These are phyloP conservation scores for Macroglossus sobrinus DNA, from an alignment of 2,113 vertebrate genomes.

Conservation along the genomic window DNA sequence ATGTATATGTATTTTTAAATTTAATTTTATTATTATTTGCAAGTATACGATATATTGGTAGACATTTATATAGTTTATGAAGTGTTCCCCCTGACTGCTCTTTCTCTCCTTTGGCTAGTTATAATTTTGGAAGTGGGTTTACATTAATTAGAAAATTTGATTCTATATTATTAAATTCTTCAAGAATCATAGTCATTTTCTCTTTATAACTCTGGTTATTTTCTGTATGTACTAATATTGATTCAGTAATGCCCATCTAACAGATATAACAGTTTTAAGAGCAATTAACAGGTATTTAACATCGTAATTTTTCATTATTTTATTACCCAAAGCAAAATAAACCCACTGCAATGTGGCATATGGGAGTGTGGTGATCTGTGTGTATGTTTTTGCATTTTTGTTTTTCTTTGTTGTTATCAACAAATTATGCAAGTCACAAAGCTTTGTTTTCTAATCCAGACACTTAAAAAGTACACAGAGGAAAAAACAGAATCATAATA, in stretches of 20 bases:
- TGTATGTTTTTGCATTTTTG: background rate
- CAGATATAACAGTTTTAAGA: background rate
- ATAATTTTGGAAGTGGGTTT: no score
- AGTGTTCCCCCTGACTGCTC: no score
- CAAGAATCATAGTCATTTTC: background rate
- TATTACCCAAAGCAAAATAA: background rate
- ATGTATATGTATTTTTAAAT: no score
- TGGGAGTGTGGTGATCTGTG: fast-evolving
- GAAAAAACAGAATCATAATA: background rate
- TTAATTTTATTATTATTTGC: no score
- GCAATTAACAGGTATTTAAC: background rate
- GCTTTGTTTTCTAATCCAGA: background rate
- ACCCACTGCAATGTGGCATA: background rate
- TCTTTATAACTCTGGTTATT: background rate
- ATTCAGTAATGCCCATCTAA: background rate
- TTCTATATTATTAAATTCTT: background rate
- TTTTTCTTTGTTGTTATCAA: background rate
- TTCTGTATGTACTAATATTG: background rate
- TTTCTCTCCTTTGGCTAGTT: no score
- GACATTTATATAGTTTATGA: no score
- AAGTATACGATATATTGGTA: no score
- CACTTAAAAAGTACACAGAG: background rate
- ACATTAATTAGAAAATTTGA: background rate
- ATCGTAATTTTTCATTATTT: background rate
- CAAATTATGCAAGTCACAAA: background rate